Conservation (phyloP, 2,113 vertebrate species). For the Procavia capensis region DNA sequence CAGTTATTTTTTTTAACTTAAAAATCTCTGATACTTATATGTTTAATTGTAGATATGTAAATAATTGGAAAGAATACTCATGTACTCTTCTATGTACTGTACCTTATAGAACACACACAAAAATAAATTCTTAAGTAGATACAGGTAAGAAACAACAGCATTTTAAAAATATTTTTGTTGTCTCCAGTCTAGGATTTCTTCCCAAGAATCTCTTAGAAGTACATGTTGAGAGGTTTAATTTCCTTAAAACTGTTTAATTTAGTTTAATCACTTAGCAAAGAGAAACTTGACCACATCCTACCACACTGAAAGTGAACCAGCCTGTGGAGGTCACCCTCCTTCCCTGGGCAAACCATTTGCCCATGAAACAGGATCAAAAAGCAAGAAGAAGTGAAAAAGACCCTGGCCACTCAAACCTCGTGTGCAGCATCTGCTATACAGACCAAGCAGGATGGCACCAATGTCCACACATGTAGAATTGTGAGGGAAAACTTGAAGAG, state of each 20-base stretch:
- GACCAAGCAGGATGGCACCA: neutral
- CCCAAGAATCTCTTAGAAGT: neutral
- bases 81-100: neutral
- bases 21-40: neutral
- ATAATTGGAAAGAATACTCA: neutral
- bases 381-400: neutral
- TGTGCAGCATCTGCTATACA: neutral
- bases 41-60: neutral
- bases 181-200: neutral
- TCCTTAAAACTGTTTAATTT: conserved; percentile 17
- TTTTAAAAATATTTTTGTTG: conserved; percentile 15
- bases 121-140: conserved; percentile 10
- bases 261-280: neutral
- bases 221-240: conserved; percentile 9
- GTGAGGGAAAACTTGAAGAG: neutral
- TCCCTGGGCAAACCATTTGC: conserved; percentile 15
- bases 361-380: neutral
- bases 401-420: neutral
- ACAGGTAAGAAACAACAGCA: neutral
- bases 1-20: neutral
- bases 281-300: neutral
- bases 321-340: neutral
- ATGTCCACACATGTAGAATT: neutral
- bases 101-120: neutral
- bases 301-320: neutral